These are phyloP conservation scores for Hypercompe scribonia DNA, from an alignment of 2,888 invertebrate genomes.

Conservation along the genomic window DNA sequence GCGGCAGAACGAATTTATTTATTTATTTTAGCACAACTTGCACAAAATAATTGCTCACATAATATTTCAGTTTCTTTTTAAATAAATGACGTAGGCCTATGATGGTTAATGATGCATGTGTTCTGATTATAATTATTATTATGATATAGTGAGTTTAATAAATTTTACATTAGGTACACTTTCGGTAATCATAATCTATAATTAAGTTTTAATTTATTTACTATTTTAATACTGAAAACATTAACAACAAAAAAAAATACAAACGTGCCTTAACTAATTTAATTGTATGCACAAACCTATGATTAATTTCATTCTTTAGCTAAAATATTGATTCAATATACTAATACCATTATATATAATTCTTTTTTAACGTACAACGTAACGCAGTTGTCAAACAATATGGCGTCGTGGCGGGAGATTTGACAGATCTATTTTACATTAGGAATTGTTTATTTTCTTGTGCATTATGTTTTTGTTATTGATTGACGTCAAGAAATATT, in stretches of 20 bases:
- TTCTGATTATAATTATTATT: too few relatives aligned
- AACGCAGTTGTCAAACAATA: conserved; percentile 74
- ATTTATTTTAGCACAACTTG: neutral
- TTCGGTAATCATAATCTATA: neutral
- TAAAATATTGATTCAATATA: conserved; percentile 45
- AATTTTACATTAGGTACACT: neutral
- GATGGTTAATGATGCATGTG: too few relatives aligned
- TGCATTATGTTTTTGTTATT: conserved; percentile 29
- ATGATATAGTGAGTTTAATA: neutral
- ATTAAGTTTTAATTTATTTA: neutral
- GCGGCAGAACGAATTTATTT: neutral
- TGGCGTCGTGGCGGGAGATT: conserved; percentile 74
- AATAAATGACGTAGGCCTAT: too few relatives aligned
- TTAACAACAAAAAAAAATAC: neutral
- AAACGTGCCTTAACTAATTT: neutral
- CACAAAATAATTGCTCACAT: too few relatives aligned
- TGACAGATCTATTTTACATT: conserved; percentile 71
- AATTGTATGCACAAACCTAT: too few relatives aligned
- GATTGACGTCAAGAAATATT: conserved; percentile 43
- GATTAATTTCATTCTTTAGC: conserved; percentile 3
- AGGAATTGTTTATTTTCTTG: conserved; percentile 56
- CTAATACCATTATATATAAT: conserved; percentile 78
- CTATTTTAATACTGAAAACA: neutral
- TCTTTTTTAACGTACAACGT: conserved; percentile 79
- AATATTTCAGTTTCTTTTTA: neutral